phyloP scores from a whole-genome alignment of 2,888 invertebrate species.

The Platycheirus albimanus region DNA sequence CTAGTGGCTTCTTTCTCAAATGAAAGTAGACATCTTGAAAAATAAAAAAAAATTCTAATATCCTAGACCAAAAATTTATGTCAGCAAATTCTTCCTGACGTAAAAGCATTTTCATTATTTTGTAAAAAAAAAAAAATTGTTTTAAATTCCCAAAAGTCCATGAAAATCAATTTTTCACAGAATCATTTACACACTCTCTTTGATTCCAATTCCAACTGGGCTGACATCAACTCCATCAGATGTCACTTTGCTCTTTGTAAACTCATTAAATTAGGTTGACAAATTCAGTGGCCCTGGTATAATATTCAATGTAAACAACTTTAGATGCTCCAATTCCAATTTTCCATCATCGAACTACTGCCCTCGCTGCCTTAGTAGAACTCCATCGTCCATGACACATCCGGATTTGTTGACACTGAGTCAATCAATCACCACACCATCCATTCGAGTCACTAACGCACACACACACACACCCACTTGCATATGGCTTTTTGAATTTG shows the following conservation, averaged over 20 bases:
- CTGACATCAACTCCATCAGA: background rate
- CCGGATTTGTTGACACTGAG: constrained; percentile 67
- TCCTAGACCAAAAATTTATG: too few relatives aligned
- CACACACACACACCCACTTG: background rate
- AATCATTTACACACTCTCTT: too few relatives aligned
- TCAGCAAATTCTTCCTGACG: too few relatives aligned
- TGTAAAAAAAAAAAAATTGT: too few relatives aligned
- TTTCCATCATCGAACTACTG: constrained; percentile 39
- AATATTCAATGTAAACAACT: background rate
- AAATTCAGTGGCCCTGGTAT: background rate
- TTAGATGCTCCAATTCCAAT: constrained; percentile 49
- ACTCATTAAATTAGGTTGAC: background rate
- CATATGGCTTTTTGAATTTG: background rate
- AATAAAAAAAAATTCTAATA: too few relatives aligned
- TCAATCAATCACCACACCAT: constrained; percentile 67
- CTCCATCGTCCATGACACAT: constrained; percentile 43
- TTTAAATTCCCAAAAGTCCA: too few relatives aligned
- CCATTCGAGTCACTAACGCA: too few relatives aligned
- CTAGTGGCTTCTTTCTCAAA: too few relatives aligned
- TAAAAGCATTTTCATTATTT: too few relatives aligned
- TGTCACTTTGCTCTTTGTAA: background rate
- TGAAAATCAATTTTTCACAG: too few relatives aligned
- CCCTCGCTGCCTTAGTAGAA: background rate
- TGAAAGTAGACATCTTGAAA: too few relatives aligned
- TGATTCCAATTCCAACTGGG: background rate